Conservation (phyloP, 2,113 vertebrate species). For the Cygnus buccinator region DNA sequence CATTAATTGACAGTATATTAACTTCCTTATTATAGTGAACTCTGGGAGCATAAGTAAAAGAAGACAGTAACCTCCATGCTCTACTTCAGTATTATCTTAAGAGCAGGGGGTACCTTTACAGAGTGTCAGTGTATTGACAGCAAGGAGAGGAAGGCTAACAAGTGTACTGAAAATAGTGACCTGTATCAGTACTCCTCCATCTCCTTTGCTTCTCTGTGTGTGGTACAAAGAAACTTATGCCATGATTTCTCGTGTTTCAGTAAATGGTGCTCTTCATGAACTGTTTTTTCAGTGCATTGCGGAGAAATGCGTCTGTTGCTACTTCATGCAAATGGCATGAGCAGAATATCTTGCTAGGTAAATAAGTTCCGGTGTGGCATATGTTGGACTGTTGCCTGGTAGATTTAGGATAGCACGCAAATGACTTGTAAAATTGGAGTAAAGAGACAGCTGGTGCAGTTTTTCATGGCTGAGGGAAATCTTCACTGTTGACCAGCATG, state of each 20-base stretch:
- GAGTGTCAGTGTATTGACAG: not conserved
- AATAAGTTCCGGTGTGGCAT: not conserved
- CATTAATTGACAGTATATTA: not conserved
- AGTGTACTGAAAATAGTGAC: not conserved
- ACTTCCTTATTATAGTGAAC: not conserved
- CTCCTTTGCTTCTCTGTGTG: not conserved
- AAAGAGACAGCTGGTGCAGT: slow-evolving; percentile 7
- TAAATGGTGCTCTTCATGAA: not conserved
- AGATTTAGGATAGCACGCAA: not conserved
- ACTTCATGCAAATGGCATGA: not conserved
- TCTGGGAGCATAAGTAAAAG: not conserved
- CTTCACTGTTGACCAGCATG: not conserved
- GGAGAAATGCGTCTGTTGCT: not conserved
- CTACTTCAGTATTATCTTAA: too few species aligned
- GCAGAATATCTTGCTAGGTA: not conserved
- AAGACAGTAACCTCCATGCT: not conserved
- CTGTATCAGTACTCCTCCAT: not conserved
- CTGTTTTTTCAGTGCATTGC: not conserved
- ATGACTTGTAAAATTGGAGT: not conserved
- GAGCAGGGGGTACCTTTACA: rapidly evolving
- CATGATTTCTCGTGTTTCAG: not conserved
- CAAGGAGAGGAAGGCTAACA: not conserved
- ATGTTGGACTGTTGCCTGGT: not conserved
- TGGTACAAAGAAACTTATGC: not conserved
- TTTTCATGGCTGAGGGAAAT: slow-evolving; percentile 13